phyloP scores from a whole-genome alignment of 2,888 invertebrate species.

The Dynastes hyllus region DNA sequence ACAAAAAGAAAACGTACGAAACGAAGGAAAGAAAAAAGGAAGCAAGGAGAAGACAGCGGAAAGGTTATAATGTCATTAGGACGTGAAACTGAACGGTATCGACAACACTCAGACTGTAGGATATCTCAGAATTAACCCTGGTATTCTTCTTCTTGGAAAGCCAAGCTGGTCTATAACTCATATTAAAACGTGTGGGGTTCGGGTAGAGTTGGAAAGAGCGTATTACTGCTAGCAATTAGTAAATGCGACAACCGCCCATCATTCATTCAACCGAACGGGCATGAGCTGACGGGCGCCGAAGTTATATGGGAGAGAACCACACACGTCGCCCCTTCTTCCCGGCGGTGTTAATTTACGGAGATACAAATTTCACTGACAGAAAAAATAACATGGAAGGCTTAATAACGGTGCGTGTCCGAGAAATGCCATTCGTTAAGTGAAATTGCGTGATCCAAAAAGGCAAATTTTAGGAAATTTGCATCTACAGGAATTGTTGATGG shows the following conservation, averaged over 20 bases:
- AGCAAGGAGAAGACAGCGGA: slow-evolving; percentile 12
- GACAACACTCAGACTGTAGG: slow-evolving; percentile 1
- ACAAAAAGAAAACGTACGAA: background rate
- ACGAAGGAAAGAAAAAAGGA: background rate
- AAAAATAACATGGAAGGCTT: slow-evolving; percentile 1
- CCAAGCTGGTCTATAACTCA: slow-evolving; percentile 63
- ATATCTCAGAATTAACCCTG: slow-evolving; percentile 65
- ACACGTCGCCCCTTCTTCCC: slow-evolving; percentile 61
- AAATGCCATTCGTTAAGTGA: no score
- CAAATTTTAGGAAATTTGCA: no score
- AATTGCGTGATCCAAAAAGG: no score
- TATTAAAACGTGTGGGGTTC: slow-evolving; percentile 52
- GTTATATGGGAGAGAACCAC: slow-evolving; percentile 61
- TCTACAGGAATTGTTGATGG: no score
- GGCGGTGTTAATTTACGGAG: slow-evolving; percentile 48
- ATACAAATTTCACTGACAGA: slow-evolving; percentile 32
- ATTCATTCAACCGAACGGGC: slow-evolving; percentile 53
- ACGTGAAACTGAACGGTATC: slow-evolving; percentile 19
- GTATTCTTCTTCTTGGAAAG: slow-evolving; percentile 58
- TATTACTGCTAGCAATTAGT: slow-evolving; percentile 66
- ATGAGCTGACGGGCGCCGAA: slow-evolving; percentile 40
- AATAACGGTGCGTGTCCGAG: background rate
- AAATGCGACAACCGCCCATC: slow-evolving; percentile 64
- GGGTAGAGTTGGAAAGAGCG: slow-evolving; percentile 58
- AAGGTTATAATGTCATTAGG: slow-evolving; percentile 60